Evolutionary conservation across 2,797 vertebrate species (phyloP).

Genomic region (Onychomys leucogaster): DNA sequence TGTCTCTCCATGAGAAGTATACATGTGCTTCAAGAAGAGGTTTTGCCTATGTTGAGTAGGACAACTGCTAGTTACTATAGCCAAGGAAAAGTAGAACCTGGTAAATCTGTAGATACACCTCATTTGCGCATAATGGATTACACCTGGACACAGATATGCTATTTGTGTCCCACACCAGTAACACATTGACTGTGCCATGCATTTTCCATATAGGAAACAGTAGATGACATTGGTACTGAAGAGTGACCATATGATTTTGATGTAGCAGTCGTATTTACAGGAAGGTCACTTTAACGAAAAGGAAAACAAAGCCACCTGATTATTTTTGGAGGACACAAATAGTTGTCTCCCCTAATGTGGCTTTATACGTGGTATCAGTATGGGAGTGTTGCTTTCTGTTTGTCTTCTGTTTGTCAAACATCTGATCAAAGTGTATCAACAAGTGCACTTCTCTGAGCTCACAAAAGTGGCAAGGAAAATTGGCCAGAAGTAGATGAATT

Average conservation of each 20-base stretch:
- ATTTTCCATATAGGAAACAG: not conserved
- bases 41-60: not conserved
- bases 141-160: not conserved
- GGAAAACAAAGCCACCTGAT: not conserved
- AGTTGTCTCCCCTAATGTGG: not conserved
- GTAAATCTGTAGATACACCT: slow-evolving; percentile 63
- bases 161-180: not conserved
- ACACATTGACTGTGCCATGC: not conserved
- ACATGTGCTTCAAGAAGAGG: slow-evolving; percentile 47
- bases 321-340: not conserved
- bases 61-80: slow-evolving; percentile 60
- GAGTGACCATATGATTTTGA: not conserved
- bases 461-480: slow-evolving; percentile 15
- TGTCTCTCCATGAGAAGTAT: slow-evolving; percentile 44
- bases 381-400: not conserved
- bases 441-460: slow-evolving; percentile 20
- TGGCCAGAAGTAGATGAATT: slow-evolving; percentile 16
- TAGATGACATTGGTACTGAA: not conserved
- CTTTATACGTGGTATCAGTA: not conserved
- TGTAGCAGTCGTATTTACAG: not conserved
- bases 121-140: slow-evolving; percentile 68
- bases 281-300: not conserved
- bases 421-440: slow-evolving; percentile 33
- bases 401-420: not conserved
- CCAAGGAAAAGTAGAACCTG: slow-evolving; percentile 72